Evolutionary conservation across 2,113 vertebrate species (phyloP).

Genomic region (Colistium nudipinnis): DNA sequence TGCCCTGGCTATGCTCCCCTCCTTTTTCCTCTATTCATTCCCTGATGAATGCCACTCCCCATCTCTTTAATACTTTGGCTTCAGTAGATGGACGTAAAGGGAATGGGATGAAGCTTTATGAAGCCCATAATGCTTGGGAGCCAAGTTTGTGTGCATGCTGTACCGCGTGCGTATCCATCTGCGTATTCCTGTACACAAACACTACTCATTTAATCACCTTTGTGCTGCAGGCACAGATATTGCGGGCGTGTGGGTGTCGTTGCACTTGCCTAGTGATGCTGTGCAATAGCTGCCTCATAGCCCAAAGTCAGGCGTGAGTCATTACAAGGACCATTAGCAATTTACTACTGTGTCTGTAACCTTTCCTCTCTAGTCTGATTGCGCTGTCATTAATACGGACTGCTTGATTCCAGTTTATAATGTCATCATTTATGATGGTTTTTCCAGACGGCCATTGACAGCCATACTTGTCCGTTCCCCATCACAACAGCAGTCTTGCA

Average conservation of each 20-base stretch:
- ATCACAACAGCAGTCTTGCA: constrained; percentile 16
- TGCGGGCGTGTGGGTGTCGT: neutral
- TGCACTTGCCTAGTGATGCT: constrained; percentile 21
- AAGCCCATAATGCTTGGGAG: constrained; percentile 45
- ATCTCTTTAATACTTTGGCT: constrained; percentile 43
- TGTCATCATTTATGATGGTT: constrained; percentile 6
- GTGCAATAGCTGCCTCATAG: constrained; percentile 6
- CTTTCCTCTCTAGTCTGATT: constrained; percentile 13
- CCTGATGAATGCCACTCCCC: constrained; percentile 23
- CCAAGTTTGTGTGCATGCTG: constrained; percentile 38
- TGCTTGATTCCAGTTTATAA: constrained; percentile 17
- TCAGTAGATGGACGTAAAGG: constrained; percentile 27
- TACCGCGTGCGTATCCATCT: neutral
- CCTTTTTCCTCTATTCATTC: constrained; percentile 13
- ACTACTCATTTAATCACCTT: constrained; percentile 12
- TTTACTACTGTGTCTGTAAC: constrained; percentile 18
- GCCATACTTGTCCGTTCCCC: neutral
- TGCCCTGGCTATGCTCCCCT: neutral
- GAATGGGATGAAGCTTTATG: constrained; percentile 35
- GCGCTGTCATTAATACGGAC: constrained; percentile 19
- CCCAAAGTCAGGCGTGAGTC: constrained; percentile 32
- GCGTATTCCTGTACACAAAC: constrained; percentile 1
- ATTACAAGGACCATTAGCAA: constrained; percentile 37
- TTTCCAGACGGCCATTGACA: neutral
- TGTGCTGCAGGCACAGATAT: constrained; percentile 15